Conservation (phyloP, 2,113 vertebrate genomes). For the Gnathonemus longibarbis region DNA sequence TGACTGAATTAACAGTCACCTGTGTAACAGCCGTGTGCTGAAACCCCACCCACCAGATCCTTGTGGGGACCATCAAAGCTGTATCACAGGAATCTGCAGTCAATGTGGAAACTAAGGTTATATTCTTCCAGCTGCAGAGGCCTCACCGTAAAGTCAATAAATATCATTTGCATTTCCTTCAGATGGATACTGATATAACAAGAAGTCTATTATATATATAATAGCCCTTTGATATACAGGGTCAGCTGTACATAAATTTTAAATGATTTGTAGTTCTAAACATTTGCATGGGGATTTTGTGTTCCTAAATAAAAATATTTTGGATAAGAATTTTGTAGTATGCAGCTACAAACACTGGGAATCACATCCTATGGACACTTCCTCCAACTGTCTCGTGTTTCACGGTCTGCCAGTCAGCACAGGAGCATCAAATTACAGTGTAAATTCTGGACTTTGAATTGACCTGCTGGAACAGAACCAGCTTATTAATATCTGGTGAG, state of each 20-base stretch:
- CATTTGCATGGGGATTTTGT: background rate
- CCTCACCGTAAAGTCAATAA: background rate
- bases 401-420: background rate
- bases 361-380: background rate
- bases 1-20: background rate
- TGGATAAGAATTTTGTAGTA: background rate
- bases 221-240: background rate
- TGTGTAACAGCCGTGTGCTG: background rate
- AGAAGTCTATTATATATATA: background rate
- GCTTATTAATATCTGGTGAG: conserved; percentile 12
- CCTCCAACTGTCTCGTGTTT: too few relatives aligned
- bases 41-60: background rate
- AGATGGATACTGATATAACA: background rate
- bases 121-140: background rate
- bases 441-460: background rate
- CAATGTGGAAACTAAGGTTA: background rate
- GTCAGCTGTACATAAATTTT: background rate
- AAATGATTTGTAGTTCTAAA: background rate
- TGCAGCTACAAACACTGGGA: background rate
- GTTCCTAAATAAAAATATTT: background rate
- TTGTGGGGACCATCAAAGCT: background rate
- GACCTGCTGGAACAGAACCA: background rate
- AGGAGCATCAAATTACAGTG: background rate
- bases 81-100: background rate
- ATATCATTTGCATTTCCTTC: background rate